Percentiles rank a stretch among this genome's conserved stretches.
phyloP scores from a whole-genome alignment of 2,113 vertebrate genomes.

The Irena cyanogastra region DNA sequence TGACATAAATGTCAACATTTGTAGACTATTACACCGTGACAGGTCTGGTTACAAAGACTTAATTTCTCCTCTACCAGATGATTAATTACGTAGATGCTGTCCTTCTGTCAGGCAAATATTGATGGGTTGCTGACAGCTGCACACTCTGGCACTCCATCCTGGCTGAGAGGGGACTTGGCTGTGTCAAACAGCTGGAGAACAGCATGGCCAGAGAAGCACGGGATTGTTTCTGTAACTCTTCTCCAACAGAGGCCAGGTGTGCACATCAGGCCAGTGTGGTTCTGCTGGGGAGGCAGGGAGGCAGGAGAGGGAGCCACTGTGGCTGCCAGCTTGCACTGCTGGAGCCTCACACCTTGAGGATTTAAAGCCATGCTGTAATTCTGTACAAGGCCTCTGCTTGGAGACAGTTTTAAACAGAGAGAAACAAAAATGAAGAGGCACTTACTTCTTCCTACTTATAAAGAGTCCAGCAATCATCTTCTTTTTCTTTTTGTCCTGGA shows the following conservation, averaged over 20 bases:
- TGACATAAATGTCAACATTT: constrained; percentile 64
- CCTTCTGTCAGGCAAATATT: constrained; percentile 31
- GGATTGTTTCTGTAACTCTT: background rate
- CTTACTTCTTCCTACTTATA: background rate
- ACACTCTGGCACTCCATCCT: background rate
- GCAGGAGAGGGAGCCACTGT: background rate
- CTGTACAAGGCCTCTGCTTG: background rate
- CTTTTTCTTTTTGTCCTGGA: background rate
- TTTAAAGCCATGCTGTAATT: background rate
- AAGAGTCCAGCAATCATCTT: background rate
- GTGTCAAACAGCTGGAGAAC: background rate
- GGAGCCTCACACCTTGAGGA: background rate
- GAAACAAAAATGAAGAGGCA: background rate
- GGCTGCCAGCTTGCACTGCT: background rate
- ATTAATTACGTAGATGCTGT: constrained; percentile 66
- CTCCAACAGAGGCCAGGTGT: background rate
- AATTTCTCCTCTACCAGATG: constrained; percentile 47
- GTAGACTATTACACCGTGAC: constrained; percentile 13
- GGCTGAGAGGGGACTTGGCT: background rate
- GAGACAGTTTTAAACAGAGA: background rate
- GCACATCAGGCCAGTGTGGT: background rate
- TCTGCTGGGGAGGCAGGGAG: background rate
- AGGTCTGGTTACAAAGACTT: constrained; percentile 42
- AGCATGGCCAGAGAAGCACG: background rate
- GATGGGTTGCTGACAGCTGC: constrained; percentile 24